These are phyloP conservation scores for fruit fly (Drosophila melanogaster) DNA, from an alignment of 1,140 invertebrate genomes.

Conservation along the genomic window DNA sequence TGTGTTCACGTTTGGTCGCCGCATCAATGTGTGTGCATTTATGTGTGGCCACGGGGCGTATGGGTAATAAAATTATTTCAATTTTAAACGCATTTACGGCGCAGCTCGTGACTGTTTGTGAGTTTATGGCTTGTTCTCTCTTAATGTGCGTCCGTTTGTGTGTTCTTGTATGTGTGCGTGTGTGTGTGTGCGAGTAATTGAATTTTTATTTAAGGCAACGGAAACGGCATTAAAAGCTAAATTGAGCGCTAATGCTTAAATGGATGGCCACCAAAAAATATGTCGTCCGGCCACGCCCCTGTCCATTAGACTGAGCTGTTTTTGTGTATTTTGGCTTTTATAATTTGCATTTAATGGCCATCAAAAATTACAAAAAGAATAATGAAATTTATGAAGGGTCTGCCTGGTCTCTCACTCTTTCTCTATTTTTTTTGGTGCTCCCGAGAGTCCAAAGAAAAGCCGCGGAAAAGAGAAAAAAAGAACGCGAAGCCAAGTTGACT, in stretches of 20 bases:
- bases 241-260: slow-evolving; percentile 73
- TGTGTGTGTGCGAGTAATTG: slow-evolving; percentile 61
- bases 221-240: slow-evolving; percentile 81
- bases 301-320: slow-evolving; percentile 47
- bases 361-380: slow-evolving; percentile 73
- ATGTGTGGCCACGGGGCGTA: slow-evolving; percentile 53
- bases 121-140: slow-evolving; percentile 49
- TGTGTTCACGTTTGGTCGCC: slow-evolving; percentile 21
- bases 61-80: slow-evolving; percentile 78
- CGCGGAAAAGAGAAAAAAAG: slow-evolving; percentile 1
- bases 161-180: slow-evolving; percentile 9
- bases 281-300: slow-evolving; percentile 31
- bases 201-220: slow-evolving; percentile 79
- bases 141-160: slow-evolving; percentile 10
- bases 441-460: slow-evolving; percentile 13
- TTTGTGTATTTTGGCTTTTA: slow-evolving; percentile 52
- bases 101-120: slow-evolving; percentile 30
- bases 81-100: slow-evolving; percentile 73
- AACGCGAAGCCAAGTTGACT: slow-evolving; percentile 32
- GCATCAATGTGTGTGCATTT: slow-evolving; percentile 43
- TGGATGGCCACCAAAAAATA: slow-evolving; percentile 53
- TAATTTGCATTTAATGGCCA: slow-evolving; percentile 81
- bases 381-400: slow-evolving; percentile 63
- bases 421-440: background rate
- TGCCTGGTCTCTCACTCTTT: background rate